Percentiles rank a stretch among this genome's conserved stretches.
phyloP scores from a whole-genome alignment of 2,113 vertebrate species.

The Connochaetes taurinus region DNA sequence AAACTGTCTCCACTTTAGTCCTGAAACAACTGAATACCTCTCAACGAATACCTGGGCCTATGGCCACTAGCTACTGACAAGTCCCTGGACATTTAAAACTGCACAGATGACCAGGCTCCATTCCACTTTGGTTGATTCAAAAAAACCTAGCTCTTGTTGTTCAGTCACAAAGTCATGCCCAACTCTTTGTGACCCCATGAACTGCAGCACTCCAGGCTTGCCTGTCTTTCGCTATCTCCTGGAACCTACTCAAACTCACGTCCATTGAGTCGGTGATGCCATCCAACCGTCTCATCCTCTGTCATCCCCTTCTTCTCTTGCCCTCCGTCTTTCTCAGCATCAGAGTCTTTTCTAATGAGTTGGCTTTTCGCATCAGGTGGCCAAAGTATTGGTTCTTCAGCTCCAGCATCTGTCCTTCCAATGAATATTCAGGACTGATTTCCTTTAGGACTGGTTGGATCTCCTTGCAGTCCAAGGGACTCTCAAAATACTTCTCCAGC shows the following conservation, averaged over 20 bases:
- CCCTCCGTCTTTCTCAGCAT: neutral
- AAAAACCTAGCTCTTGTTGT: neutral
- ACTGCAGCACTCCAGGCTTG: neutral
- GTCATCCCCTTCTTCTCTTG: neutral
- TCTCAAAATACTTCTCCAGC: neutral
- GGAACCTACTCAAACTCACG: neutral
- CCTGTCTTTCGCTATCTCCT: neutral
- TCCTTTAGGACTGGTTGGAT: neutral
- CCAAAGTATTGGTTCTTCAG: neutral
- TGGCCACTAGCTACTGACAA: neutral
- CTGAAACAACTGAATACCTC: neutral
- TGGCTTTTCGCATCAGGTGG: neutral
- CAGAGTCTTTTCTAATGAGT: neutral
- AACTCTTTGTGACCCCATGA: neutral
- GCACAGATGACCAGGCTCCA: neutral
- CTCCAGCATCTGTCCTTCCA: neutral
- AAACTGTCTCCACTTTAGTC: neutral
- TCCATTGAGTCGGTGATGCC: neutral
- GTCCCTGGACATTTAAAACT: neutral
- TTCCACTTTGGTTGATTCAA: neutral
- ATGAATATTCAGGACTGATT: neutral
- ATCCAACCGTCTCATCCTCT: neutral
- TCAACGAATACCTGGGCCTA: neutral
- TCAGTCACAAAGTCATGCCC: neutral
- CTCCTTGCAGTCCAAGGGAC: neutral